Conservation (phyloP, 2,888 invertebrate genomes). For the Therioaphis trifolii region DNA sequence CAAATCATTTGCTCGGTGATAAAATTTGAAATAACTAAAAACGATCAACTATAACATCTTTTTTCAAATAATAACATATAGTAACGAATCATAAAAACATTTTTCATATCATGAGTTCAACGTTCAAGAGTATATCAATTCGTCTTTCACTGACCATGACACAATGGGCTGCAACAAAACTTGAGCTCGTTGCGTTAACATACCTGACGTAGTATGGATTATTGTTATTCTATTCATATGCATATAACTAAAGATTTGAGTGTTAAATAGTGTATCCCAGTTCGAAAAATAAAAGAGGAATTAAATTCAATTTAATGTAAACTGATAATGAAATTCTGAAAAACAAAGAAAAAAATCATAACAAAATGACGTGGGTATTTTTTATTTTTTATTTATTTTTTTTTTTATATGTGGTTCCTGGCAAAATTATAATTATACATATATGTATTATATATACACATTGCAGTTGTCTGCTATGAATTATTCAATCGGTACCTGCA, state of each 20-base stretch:
- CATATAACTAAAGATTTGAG: neutral
- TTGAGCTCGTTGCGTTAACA: neutral
- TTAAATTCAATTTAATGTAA: neutral
- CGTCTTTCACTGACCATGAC: no score
- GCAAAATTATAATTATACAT: conserved; percentile 20
- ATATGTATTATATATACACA: neutral
- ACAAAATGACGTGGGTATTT: neutral
- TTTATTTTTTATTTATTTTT: neutral
- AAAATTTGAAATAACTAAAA: no score
- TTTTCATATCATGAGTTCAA: no score
- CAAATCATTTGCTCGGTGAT: no score
- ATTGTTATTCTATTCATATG: neutral
- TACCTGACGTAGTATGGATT: neutral
- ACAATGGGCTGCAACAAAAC: neutral
- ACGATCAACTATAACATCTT: no score
- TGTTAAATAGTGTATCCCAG: neutral
- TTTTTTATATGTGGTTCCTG: neutral
- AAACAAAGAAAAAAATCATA: conserved; percentile 14
- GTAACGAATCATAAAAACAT: no score
- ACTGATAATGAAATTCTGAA: neutral
- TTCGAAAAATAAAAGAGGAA: neutral
- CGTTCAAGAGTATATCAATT: no score
- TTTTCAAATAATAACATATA: no score
- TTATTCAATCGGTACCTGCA: conserved; percentile 54
- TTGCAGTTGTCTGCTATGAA: conserved; percentile 43